Evolutionary conservation across 2,797 vertebrate species (phyloP).

Genomic region (Odontamblyopus rebecca): DNA sequence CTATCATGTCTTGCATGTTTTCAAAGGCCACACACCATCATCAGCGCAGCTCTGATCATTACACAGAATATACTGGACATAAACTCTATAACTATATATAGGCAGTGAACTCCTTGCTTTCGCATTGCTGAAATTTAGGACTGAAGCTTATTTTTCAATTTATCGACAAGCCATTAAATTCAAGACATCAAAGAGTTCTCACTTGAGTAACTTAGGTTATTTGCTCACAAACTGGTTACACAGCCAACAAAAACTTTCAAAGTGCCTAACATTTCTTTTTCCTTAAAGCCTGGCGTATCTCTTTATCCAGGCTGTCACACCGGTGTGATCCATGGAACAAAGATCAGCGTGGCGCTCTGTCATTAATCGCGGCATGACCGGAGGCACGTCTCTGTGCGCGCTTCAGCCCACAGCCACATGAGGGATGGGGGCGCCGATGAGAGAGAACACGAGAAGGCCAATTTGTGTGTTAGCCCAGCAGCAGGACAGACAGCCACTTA

Average conservation of each 20-base stretch:
- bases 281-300: neutral
- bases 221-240: neutral
- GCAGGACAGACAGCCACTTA: conserved; percentile 81
- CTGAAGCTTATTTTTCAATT: no score
- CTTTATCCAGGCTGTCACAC: conserved; percentile 2
- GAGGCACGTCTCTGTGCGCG: conserved; percentile 64
- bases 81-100: no score
- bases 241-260: neutral
- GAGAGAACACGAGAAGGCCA: conserved; percentile 70
- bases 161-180: neutral
- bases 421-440: conserved; percentile 57
- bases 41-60: neutral
- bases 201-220: neutral
- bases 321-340: conserved; percentile 43
- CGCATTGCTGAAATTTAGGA: no score
- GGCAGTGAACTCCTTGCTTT: no score
- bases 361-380: conserved; percentile 75
- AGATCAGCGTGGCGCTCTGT: conserved; percentile 47
- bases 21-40: neutral
- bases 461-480: conserved; percentile 80
- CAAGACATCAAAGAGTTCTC: neutral
- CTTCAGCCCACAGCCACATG: conserved; percentile 64
- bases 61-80: no score
- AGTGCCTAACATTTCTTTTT: neutral
- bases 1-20: neutral